Evolutionary conservation across 1,140 invertebrate species (phyloP).

Genomic region (Pollicipes pollicipes): DNA sequence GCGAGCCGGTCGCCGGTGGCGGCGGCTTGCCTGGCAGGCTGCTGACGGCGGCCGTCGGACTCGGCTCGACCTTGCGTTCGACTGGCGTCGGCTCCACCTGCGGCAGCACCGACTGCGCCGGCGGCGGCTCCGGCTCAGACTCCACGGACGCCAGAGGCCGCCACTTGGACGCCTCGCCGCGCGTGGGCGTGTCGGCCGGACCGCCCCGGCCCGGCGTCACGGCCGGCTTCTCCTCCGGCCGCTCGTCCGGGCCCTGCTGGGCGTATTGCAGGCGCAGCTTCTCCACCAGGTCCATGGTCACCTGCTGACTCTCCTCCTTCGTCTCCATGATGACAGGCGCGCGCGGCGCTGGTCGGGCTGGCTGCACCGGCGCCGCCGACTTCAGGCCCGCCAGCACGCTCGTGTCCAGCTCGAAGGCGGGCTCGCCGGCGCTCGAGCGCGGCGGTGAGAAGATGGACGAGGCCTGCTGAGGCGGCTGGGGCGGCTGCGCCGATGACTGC

Average conservation of each 20-base stretch:
- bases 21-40: constrained; percentile 1
- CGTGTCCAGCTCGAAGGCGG: too few relatives aligned
- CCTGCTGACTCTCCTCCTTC: constrained; percentile 4
- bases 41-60: neutral
- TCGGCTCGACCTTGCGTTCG: neutral
- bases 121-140: neutral
- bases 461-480: too few relatives aligned
- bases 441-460: too few relatives aligned
- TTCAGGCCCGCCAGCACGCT: too few relatives aligned
- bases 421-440: too few relatives aligned
- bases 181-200: neutral
- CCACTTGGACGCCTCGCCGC: neutral
- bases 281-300: constrained; percentile 1
- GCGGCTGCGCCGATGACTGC: too few relatives aligned
- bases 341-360: too few relatives aligned
- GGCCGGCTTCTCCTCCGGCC: neutral
- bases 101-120: too few relatives aligned
- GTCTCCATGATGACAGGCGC: neutral
- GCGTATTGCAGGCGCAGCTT: neutral
- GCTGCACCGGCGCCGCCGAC: too few relatives aligned
- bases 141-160: neutral
- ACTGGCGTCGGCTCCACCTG: too few relatives aligned
- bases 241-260: neutral
- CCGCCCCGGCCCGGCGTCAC: too few relatives aligned
- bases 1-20: neutral